Evolutionary conservation across 2,797 vertebrate species (phyloP).

Genomic region (Coccyzus lansbergi): DNA sequence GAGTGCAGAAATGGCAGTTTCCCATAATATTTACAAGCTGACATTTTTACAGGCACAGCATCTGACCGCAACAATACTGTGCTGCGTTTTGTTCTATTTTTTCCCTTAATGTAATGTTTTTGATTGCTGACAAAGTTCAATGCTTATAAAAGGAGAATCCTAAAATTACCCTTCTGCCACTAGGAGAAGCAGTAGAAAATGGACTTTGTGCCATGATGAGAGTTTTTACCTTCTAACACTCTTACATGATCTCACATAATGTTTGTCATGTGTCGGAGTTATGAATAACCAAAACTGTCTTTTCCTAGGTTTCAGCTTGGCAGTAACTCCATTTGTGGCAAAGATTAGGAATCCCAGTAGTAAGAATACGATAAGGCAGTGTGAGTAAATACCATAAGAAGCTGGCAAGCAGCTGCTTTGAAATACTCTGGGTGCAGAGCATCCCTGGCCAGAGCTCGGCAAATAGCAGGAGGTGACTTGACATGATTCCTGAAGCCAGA

Average conservation of each 20-base stretch:
- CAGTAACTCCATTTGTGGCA: background rate
- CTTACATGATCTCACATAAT: background rate
- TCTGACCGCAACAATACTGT: fast-evolving
- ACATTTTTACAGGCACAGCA: background rate
- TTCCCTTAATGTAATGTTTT: background rate
- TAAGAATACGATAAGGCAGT: background rate
- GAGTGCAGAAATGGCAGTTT: background rate
- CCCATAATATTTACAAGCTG: background rate
- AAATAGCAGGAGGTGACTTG: background rate
- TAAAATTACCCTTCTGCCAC: background rate
- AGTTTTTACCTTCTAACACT: background rate
- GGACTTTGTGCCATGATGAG: background rate
- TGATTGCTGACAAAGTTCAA: background rate
- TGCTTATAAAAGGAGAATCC: background rate
- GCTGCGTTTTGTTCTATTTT: background rate
- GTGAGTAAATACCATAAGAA: background rate
- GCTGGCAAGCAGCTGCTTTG: background rate
- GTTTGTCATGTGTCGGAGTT: fast-evolving
- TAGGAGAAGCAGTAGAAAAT: background rate
- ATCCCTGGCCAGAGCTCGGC: background rate
- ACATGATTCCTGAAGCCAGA: background rate
- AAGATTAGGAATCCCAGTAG: background rate
- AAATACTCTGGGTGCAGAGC: background rate
- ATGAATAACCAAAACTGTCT: background rate
- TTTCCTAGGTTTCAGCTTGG: background rate